A percentile compares a stretch with the other conserved stretches of the same genome.
Conservation (phyloP, 2,113 vertebrate species). For the Cichladusa arquata region DNA sequence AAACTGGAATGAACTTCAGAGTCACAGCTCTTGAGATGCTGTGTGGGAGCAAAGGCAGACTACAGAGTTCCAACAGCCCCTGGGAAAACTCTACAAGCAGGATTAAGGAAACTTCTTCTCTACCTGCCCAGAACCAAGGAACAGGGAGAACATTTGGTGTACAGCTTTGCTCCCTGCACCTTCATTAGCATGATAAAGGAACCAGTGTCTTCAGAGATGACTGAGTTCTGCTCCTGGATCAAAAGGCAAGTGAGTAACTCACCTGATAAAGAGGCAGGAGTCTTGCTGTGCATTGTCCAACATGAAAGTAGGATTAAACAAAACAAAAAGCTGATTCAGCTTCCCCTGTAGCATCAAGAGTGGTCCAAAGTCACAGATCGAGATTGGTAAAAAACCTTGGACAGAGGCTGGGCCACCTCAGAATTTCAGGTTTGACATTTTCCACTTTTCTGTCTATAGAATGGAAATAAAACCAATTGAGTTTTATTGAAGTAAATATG, state of each 20-base stretch:
- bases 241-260: neutral
- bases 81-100: neutral
- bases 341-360: neutral
- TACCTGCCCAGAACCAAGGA: accelerated
- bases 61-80: neutral
- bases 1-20: neutral
- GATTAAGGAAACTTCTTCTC: neutral
- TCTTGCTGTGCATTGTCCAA: no score
- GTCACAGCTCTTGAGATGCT: neutral
- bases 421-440: neutral
- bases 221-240: neutral
- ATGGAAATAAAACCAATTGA: neutral
- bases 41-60: neutral
- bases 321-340: neutral
- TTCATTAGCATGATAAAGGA: neutral
- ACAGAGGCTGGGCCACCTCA: neutral
- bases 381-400: accelerated
- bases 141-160: accelerated
- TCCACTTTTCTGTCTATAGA: neutral
- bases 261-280: neutral
- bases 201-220: neutral
- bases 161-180: neutral
- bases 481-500: neutral
- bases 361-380: neutral
- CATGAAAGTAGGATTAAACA: accelerated